phyloP scores from a whole-genome alignment of 2,797 vertebrate species.

The Acanthurus tractus region DNA sequence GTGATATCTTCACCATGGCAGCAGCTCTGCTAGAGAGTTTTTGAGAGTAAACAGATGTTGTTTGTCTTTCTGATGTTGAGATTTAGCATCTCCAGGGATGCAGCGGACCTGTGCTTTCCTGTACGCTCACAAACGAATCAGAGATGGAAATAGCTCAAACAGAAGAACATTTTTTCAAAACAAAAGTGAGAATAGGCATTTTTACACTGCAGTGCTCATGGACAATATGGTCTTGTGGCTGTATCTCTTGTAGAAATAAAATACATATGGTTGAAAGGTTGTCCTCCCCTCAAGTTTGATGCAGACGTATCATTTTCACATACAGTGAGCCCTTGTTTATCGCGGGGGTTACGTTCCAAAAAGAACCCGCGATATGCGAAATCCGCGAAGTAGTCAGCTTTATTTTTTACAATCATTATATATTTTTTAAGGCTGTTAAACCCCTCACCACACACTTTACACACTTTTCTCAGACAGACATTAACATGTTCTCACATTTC shows the following conservation, averaged over 20 bases:
- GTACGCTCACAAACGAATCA: slow-evolving; percentile 76
- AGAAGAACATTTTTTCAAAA: slow-evolving; percentile 71
- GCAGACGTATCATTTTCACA: slow-evolving; percentile 22
- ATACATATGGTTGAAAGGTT: slow-evolving; percentile 31
- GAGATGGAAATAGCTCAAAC: slow-evolving; percentile 73
- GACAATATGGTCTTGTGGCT: slow-evolving; percentile 55
- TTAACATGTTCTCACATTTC: no score
- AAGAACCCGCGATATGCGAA: no score
- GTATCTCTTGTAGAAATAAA: slow-evolving; percentile 38
- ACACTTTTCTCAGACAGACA: no score
- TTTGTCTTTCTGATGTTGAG: slow-evolving; percentile 86
- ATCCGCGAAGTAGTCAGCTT: no score
- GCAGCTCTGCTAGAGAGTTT: slow-evolving; percentile 72
- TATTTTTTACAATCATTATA: no score
- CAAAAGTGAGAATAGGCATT: slow-evolving; percentile 45
- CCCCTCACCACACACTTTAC: no score
- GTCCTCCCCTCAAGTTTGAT: slow-evolving; percentile 26
- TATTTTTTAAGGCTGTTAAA: no score
- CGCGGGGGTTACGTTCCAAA: no score
- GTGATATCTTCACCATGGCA: slow-evolving; percentile 65
- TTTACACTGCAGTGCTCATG: slow-evolving; percentile 33
- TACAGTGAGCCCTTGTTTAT: no score
- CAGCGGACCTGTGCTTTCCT: slow-evolving; percentile 77
- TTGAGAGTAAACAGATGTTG: slow-evolving; percentile 87
- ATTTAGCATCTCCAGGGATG: slow-evolving; percentile 83